Evolutionary conservation across 2,797 vertebrate species (phyloP), one percentile per base, ranked within the genome.

Genomic region (Malurus splendens): DNA sequence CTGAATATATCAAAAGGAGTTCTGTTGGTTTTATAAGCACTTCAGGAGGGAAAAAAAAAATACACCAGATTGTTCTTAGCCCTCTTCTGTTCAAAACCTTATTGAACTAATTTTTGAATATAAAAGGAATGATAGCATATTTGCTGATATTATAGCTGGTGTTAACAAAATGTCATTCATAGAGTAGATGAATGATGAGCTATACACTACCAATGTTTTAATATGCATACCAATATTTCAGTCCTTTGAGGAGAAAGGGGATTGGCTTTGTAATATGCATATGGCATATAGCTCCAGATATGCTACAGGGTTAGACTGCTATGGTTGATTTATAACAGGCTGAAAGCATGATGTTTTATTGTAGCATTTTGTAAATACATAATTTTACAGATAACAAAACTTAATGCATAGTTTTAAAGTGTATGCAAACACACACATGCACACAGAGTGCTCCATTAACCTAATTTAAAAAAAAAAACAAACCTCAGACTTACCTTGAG

Each of bases 401-500:
- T 50, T 52, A 25, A 14, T 38, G 14, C 0, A 1, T 44, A 5
- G 1, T 71, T 84, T 73, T 52, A 57, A 90, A 28, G 11, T 64
- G 2, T 33, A 5, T 30, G 12, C 7, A 45, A 68, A 8, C 9
- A 4, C 12, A 13, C 17, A n/a, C n/a, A n/a, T n/a, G n/a, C n/a
- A n/a, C n/a, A 41, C 2, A 50, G 36, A 32, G 42, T 39, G 32
- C 28, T 72, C 2, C 22, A 36, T 82, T 50, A 52, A 67, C 24
- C 50, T 52, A 47, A 44, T 23, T 1, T 1, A 0, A 7, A 8
- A 14, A 28, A 23, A 4, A 24, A 64, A 6, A 1, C 2, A 36
- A 10, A 4, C 14, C 3, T 2, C 36, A 24, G 39, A 30, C 18
- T 15, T 14, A 27, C 6, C 28, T 79, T 33, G 25, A 25, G 9